Evolutionary conservation across 2,797 vertebrate genomes (phyloP), one percentile per base, ranked within the genome.

Genomic region (Peromyscus melanophrys): DNA sequence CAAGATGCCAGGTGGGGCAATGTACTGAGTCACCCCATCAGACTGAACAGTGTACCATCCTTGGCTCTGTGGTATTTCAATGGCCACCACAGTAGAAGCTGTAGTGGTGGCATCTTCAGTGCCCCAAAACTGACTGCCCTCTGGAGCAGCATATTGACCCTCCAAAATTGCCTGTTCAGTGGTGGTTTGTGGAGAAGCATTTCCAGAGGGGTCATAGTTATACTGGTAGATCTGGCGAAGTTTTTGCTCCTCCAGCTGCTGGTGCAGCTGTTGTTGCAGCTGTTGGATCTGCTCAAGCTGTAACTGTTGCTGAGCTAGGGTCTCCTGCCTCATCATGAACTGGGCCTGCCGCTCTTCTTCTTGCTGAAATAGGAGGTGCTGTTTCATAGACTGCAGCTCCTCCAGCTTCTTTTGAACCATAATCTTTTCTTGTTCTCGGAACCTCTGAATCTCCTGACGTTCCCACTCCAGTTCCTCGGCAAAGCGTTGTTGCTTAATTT

Each of bases 391-490:
- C 90, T 99, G 99, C 86, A 99, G 98, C 96, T 99, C 99, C 96
- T 99, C 99, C 29, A 99, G 99, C 98, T 99, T 99, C 96, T 99
- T 99, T 98, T 99, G 99, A 82, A 99, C 99, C 99, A 99, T 99
- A 69, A 99, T 96, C 85, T 99, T 99, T 98, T 99, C 99, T 93
- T 99, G 99, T 97, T 99, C 99, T 94, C 99, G 99, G 97, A 99
- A 99, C 96, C 99, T 99, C 95, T 99, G 99, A 94, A 99, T 99
- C 98, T 99, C 99, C 87, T 99, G 99, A 87, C 99, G 99, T 97
- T 99, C 99, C 99, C 99, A 99, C 97, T 99, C 99, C 21, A 99
- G 97, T 96, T 99, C 99, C 98, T 99, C 99, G 25, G 99, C 99
- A 96, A 99, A 99, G 97, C 99, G 99, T 27, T 99, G 98, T 93